Conservation (phyloP, 2,888 invertebrate genomes). For the Trichogramma dendrolimi region DNA sequence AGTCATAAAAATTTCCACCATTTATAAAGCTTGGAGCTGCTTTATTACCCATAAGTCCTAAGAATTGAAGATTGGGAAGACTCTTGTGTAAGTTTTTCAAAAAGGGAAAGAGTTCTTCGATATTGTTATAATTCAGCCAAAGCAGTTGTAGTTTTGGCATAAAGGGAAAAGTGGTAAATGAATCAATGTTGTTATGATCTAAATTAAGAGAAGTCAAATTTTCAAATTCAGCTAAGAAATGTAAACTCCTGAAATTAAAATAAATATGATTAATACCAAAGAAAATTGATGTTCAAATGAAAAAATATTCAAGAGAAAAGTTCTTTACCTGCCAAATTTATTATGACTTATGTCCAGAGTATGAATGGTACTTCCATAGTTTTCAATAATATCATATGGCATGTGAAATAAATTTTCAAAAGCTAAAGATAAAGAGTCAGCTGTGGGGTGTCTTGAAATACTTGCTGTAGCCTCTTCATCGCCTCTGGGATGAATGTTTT, state of each 20-base stretch:
- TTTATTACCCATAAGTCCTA: slow-evolving; percentile 82
- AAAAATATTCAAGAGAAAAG: slow-evolving; percentile 9
- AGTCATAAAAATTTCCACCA: slow-evolving; percentile 72
- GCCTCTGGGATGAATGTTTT: slow-evolving; percentile 43
- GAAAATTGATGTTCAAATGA: neutral
- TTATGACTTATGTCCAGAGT: slow-evolving; percentile 48
- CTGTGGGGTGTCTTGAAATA: slow-evolving; percentile 32
- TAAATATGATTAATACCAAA: neutral
- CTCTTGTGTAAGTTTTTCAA: slow-evolving; percentile 66
- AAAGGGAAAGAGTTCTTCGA: slow-evolving; percentile 66
- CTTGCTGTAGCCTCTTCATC: slow-evolving; percentile 31
- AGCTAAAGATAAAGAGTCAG: slow-evolving; percentile 43
- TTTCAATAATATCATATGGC: slow-evolving; percentile 47
- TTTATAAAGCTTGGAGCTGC: slow-evolving; percentile 75
- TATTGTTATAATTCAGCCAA: slow-evolving; percentile 64
- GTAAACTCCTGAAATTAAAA: slow-evolving; percentile 62
- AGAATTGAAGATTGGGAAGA: slow-evolving; percentile 68
- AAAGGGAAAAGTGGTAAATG: slow-evolving; percentile 67
- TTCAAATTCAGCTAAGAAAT: slow-evolving; percentile 69
- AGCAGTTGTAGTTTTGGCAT: slow-evolving; percentile 70
- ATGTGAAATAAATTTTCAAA: slow-evolving; percentile 46
- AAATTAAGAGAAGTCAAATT: slow-evolving; percentile 73
- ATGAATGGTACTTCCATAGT: slow-evolving; percentile 37
- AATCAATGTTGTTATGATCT: slow-evolving; percentile 73
- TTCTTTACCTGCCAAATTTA: slow-evolving; percentile 43